phyloP scores from a whole-genome alignment of 2,113 vertebrate species.

The Vidua macroura region DNA sequence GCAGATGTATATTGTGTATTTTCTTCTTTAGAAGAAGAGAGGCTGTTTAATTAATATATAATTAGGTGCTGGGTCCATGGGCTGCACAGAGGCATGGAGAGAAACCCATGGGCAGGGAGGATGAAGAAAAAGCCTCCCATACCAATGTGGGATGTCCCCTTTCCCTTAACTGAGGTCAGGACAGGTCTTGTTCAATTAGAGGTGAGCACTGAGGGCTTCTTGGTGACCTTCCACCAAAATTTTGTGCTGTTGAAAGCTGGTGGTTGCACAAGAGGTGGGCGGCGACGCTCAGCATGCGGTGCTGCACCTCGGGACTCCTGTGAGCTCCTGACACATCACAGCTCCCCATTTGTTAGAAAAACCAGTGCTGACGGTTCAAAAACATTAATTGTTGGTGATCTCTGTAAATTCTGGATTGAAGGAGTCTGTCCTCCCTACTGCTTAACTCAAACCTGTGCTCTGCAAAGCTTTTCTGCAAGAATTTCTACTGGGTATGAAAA shows the following conservation, averaged over 20 bases:
- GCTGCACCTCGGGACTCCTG: neutral
- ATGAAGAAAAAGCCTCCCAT: neutral
- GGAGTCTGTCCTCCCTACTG: rapidly evolving
- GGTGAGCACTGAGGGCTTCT: neutral
- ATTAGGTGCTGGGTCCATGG: neutral
- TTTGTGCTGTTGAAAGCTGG: neutral
- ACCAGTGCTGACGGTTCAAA: neutral
- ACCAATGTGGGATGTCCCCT: rapidly evolving
- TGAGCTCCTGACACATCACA: neutral
- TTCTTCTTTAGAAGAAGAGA: neutral
- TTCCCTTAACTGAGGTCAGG: neutral
- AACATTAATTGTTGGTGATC: neutral
- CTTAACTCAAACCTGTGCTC: neutral
- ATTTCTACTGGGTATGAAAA: neutral
- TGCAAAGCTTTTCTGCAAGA: neutral
- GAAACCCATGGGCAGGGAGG: rapidly evolving
- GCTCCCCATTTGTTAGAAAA: neutral
- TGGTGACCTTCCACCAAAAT: neutral
- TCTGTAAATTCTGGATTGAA: neutral
- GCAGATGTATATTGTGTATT: neutral
- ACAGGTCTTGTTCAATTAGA: neutral
- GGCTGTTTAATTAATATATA: neutral
- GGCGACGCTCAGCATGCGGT: rapidly evolving
- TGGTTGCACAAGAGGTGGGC: neutral
- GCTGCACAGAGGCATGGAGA: neutral